phyloP scores from a whole-genome alignment of 2,797 vertebrate genomes.

The Rhincodon typus region DNA sequence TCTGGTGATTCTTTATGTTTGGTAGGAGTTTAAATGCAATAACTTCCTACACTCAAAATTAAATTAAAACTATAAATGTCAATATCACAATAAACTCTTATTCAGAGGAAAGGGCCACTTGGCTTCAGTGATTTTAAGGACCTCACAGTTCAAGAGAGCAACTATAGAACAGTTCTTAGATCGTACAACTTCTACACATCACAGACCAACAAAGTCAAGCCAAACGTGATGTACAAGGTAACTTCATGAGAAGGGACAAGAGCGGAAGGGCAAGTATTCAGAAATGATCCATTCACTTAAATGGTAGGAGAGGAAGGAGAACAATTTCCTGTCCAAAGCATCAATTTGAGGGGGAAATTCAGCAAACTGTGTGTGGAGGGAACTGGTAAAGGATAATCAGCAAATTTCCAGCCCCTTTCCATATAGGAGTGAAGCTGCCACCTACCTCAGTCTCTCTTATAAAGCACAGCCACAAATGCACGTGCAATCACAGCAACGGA shows the following conservation, averaged over 20 bases:
- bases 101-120: neutral
- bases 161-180: neutral
- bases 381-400: too few relatives aligned
- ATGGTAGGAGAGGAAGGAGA: too few relatives aligned
- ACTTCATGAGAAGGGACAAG: neutral
- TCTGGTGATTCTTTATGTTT: neutral
- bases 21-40: neutral
- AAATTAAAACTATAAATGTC: slow-evolving; percentile 26
- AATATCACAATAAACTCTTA: slow-evolving; percentile 11
- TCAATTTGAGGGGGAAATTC: too few relatives aligned
- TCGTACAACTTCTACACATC: neutral
- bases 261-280: neutral
- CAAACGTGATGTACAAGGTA: neutral
- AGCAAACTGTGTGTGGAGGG: too few relatives aligned
- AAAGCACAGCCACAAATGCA: neutral
- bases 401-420: neutral
- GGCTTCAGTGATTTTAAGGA: neutral
- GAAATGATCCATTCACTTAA: too few relatives aligned
- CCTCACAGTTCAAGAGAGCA: neutral
- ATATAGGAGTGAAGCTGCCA: neutral
- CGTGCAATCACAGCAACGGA: neutral
- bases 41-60: neutral
- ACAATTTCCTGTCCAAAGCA: too few relatives aligned
- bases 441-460: neutral
- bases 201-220: neutral